A percentile compares a stretch with the other conserved stretches of the same genome.
Conservation (phyloP, 1,140 invertebrate species). For the Acyrthosiphon pisum region DNA sequence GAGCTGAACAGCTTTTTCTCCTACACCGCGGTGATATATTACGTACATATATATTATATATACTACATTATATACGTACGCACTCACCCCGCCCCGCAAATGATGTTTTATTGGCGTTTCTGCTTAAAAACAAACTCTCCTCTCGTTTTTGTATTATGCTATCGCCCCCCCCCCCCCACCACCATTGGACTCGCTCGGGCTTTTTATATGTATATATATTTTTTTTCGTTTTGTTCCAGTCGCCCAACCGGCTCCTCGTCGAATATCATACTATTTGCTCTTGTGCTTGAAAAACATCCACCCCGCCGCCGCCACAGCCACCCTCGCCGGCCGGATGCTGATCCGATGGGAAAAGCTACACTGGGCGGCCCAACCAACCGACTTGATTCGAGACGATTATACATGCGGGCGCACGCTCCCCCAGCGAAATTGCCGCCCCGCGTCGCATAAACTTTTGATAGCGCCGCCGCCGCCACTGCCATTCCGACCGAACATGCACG, state of each 20-base stretch:
- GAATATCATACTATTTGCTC: conserved; percentile 37
- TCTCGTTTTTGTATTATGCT: not conserved
- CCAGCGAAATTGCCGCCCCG: not conserved
- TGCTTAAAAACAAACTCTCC: conserved; percentile 46
- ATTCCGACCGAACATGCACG: not conserved
- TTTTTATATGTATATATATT: not conserved
- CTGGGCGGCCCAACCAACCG: not conserved
- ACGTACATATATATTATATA: not conserved
- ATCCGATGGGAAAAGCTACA: conserved; percentile 43
- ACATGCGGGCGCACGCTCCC: not conserved
- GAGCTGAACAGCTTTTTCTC: conserved; percentile 36
- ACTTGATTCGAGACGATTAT: conserved; percentile 17
- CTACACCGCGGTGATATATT: not conserved
- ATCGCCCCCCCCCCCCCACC: not conserved
- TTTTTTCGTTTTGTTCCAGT: conserved; percentile 28
- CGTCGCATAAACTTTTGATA: not conserved
- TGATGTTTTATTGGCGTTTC: conserved; percentile 55
- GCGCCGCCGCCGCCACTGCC: too few relatives aligned
- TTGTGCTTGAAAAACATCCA: conserved; percentile 45
- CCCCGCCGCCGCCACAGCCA: not conserved
- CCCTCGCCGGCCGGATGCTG: not conserved
- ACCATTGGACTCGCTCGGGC: too few relatives aligned
- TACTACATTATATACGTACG: not conserved
- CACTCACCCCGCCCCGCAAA: not conserved
- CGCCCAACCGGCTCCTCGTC: not conserved